Base-by-base conservation (phyloP, 2,797 vertebrate species). In the Sebastes alutus region DNA sequence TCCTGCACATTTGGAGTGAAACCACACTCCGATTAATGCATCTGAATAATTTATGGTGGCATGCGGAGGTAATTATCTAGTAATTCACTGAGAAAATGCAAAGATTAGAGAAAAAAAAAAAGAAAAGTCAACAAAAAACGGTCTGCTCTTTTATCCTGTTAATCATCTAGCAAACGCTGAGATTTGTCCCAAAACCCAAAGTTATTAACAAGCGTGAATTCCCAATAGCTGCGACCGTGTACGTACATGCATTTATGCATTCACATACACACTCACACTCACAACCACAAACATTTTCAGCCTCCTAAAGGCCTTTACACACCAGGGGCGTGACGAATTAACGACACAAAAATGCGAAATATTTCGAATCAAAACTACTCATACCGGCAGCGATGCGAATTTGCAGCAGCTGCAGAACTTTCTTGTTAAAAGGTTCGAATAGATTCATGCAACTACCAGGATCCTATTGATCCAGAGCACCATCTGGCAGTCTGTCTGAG, bases 1-100 rank as follows among this genome's bases (percentile, higher is more conserved):
- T 64, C 9, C 29, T 58, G 59, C 56, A 25, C 25, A 30, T 49
- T 69, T 61, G 22, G 22, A 27, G 18, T 30, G 60, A 78, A 64
- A 20, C 49, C 59, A 58, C 20, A 18, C 42, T 25, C 55, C 60
- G 9, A 67, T 67, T 52, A 29, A 52, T 33, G 61, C 11, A 10
- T 46, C 6, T 30, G 23, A 66, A 67, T 60, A 38, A 80, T 68
- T 25, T 6, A 59, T 55, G 3, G 60, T 3, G 30, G 18, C 23
- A 25, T n/a, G 10, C 14, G 63, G 58, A 46, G 25, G 42, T 29
- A 23, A 30, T 52, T 59, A 66, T 59, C 29, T 54, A 46, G 32
- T 13, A 16, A 13, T 54, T 77, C 20, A 30, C 14, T 10, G 27
- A 18, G 42, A 55, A 22, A 62, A 13, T 1, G 1, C 32, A 54